Evolutionary conservation across 2,797 vertebrate genomes (phyloP).

Genomic region (Myotis planiceps): DNA sequence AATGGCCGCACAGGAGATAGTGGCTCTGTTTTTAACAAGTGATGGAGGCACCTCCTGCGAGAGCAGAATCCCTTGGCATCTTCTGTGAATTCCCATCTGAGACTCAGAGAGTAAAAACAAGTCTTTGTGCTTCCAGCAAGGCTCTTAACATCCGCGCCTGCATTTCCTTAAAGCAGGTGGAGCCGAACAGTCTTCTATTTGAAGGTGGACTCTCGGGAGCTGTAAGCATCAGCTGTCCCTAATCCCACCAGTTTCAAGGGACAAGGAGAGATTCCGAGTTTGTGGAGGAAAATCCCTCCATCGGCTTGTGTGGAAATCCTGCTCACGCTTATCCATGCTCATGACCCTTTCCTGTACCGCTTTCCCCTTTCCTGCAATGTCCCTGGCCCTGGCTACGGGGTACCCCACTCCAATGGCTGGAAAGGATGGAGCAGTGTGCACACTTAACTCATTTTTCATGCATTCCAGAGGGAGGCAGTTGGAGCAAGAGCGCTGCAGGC

Average conservation of each 20-base stretch:
- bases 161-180: neutral
- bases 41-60: no score
- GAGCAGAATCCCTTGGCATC: neutral
- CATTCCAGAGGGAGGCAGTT: slow-evolving; percentile 64
- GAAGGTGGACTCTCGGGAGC: neutral
- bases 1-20: neutral
- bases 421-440: neutral
- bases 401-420: neutral
- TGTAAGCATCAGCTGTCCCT: neutral
- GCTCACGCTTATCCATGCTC: neutral
- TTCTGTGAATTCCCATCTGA: neutral
- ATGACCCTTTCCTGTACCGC: neutral
- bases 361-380: slow-evolving; percentile 8
- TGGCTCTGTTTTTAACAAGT: neutral
- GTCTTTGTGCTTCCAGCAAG: neutral
- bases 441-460: slow-evolving; percentile 76
- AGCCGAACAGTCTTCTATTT: neutral
- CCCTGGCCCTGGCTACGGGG: neutral
- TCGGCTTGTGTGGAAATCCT: neutral
- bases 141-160: neutral
- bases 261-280: neutral
- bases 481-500: slow-evolving; percentile 32
- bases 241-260: neutral
- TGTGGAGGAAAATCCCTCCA: neutral
- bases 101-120: neutral